Evolutionary conservation across 2,797 vertebrate genomes (phyloP).

Genomic region (Chaetodon trifasciatus): DNA sequence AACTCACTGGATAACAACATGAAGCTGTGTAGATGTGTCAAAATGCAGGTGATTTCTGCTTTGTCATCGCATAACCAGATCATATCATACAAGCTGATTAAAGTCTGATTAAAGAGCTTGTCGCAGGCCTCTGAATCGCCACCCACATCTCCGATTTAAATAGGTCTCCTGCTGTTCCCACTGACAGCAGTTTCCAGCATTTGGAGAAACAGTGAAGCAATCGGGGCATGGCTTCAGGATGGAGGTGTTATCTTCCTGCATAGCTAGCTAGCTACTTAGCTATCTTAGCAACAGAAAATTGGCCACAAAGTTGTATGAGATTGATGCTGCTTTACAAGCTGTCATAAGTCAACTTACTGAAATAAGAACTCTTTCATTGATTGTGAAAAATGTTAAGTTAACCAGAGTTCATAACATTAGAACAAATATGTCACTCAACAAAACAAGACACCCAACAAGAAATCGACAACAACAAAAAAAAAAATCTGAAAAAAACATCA

Average conservation of each 20-base stretch:
- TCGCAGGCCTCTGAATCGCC: slow-evolving; percentile 2
- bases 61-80: background rate
- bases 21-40: background rate
- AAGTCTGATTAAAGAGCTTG: slow-evolving; percentile 1
- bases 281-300: no score
- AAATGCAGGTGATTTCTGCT: background rate
- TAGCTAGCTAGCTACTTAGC: background rate
- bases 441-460: no score
- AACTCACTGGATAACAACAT: background rate
- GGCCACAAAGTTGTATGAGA: no score
- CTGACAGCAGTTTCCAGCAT: background rate
- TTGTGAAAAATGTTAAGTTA: no score
- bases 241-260: background rate
- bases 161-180: background rate
- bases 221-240: background rate
- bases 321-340: no score
- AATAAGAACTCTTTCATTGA: no score
- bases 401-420: no score
- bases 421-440: no score
- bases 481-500: no score
- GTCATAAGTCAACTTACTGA: no score
- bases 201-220: background rate
- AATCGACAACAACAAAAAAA: no score
- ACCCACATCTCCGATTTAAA: background rate
- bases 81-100: background rate